Percentiles rank a stretch among this genome's conserved stretches.
These are phyloP conservation scores for Istiophorus platypterus DNA, from an alignment of 2,113 vertebrate genomes.

Conservation along the genomic window DNA sequence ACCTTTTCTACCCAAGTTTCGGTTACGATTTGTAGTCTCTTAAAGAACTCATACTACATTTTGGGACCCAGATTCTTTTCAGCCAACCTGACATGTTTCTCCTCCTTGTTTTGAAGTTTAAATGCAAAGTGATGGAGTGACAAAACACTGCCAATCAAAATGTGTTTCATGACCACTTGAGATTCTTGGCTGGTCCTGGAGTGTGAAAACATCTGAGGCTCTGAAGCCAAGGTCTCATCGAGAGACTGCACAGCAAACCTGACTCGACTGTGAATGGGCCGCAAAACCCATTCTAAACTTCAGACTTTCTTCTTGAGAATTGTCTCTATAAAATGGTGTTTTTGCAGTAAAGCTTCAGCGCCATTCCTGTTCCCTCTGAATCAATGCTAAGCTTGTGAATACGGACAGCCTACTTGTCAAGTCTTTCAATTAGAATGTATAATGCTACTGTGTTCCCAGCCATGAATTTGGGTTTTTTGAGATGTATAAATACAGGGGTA, in stretches of 20 bases:
- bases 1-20: background rate
- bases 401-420: slow-evolving; percentile 72
- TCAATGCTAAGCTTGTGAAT: slow-evolving; percentile 70
- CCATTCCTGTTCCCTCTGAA: slow-evolving; percentile 44
- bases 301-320: slow-evolving; percentile 35
- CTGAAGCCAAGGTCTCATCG: slow-evolving; percentile 63
- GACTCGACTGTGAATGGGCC: slow-evolving; percentile 69
- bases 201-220: slow-evolving; percentile 71
- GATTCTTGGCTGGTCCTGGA: slow-evolving; percentile 66
- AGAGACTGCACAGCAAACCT: slow-evolving; percentile 63
- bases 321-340: slow-evolving; percentile 49
- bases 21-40: slow-evolving; percentile 29
- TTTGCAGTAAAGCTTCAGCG: slow-evolving; percentile 49
- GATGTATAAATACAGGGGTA: slow-evolving; percentile 73
- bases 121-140: slow-evolving; percentile 72
- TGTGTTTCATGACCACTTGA: slow-evolving; percentile 75
- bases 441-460: slow-evolving; percentile 54
- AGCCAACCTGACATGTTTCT: slow-evolving; percentile 43
- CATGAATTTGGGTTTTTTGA: slow-evolving; percentile 62
- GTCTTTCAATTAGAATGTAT: slow-evolving; percentile 74
- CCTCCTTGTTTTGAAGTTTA: slow-evolving; percentile 59
- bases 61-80: slow-evolving; percentile 59
- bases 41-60: slow-evolving; percentile 59
- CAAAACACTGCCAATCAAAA: slow-evolving; percentile 81
- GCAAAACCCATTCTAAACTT: slow-evolving; percentile 41